Percentiles rank a stretch among this genome's conserved stretches.
Evolutionary conservation across 2,113 vertebrate species (phyloP).

Genomic region (Mionectes macconnelli): DNA sequence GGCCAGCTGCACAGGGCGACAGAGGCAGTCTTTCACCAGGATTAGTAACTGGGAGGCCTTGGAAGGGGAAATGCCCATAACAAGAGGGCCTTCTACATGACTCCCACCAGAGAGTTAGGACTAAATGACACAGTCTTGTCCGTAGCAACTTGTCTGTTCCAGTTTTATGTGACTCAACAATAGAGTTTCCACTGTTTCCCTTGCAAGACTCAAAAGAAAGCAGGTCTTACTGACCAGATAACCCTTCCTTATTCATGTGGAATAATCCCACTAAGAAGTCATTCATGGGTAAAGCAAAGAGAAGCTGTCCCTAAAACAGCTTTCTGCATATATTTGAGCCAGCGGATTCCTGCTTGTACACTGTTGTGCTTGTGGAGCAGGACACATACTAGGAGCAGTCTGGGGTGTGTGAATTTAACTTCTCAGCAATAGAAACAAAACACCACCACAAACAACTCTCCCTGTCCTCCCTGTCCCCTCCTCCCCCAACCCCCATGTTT

Average conservation of each 20-base stretch:
- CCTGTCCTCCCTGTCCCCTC: neutral
- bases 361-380: neutral
- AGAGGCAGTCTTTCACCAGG: neutral
- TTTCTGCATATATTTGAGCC: constrained; percentile 8
- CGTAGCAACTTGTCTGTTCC: neutral
- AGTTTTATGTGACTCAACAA: constrained; percentile 50
- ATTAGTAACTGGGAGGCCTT: neutral
- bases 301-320: constrained; percentile 57
- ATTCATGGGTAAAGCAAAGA: constrained; percentile 65
- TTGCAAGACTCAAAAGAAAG: constrained; percentile 57
- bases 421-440: neutral
- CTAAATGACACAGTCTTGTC: neutral
- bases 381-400: neutral
- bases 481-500: neutral
- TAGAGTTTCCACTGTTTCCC: constrained; percentile 55
- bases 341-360: constrained; percentile 17
- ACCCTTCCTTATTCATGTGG: constrained; percentile 64
- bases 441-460: neutral
- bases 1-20: neutral
- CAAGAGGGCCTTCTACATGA: neutral
- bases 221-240: constrained; percentile 56
- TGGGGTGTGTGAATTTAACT: neutral
- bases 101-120: neutral
- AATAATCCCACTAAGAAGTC: constrained; percentile 58
- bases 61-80: neutral